Percentiles rank a stretch among this genome's conserved stretches.
Conservation (phyloP, 2,888 invertebrate genomes). For the Deroplatys truncata region DNA sequence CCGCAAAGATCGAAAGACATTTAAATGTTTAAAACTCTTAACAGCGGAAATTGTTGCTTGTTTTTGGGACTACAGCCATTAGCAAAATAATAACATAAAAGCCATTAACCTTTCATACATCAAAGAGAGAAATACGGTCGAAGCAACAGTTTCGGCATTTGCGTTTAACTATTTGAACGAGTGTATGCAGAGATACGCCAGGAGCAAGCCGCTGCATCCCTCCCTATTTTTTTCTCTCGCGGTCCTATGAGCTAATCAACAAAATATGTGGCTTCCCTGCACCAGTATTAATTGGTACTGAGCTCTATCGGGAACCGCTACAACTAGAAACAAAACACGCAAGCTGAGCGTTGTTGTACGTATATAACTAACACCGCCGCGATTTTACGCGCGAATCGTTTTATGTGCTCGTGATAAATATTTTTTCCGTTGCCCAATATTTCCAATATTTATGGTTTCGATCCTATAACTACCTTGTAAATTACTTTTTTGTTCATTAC, state of each 20-base stretch:
- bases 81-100: not conserved
- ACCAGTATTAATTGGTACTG: conserved; percentile 24
- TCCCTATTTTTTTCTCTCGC: not conserved
- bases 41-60: not conserved
- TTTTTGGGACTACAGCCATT: not conserved
- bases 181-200: not conserved
- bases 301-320: conserved; percentile 22
- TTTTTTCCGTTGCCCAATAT: conserved; percentile 5
- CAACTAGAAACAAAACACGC: conserved; percentile 12
- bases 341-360: not conserved
- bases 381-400: conserved; percentile 14
- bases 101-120: not conserved
- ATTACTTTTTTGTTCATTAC: conserved; percentile 22
- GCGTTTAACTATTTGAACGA: not conserved
- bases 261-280: conserved; percentile 23
- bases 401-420: conserved; percentile 13
- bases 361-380: not conserved
- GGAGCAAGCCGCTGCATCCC: not conserved
- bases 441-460: conserved; percentile 19
- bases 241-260: conserved; percentile 23
- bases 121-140: not conserved
- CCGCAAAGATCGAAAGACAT: no score
- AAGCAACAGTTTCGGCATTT: not conserved
- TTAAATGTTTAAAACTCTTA: not conserved
- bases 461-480: conserved; percentile 24